Evolutionary conservation across 2,888 invertebrate species (phyloP).

Genomic region (Tenthredo notha): DNA sequence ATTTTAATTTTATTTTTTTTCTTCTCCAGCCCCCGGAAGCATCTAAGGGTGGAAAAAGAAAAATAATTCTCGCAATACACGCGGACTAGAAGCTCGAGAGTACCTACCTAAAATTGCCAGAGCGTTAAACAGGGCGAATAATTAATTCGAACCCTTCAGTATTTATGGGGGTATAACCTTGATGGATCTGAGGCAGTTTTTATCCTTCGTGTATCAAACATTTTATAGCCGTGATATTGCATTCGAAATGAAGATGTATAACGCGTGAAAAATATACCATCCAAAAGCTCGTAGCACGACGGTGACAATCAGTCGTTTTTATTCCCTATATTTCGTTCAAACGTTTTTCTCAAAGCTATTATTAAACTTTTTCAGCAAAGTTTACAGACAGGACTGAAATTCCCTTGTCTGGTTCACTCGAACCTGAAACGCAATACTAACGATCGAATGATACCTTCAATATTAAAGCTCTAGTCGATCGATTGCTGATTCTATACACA

Average conservation of each 20-base stretch:
- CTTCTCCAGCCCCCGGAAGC: neutral
- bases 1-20: too few species aligned
- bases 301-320: slow-evolving; percentile 15
- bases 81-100: neutral
- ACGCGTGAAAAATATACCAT: neutral
- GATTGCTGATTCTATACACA: neutral
- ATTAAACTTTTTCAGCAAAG: neutral
- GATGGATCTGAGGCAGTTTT: neutral
- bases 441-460: neutral
- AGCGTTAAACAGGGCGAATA: slow-evolving; percentile 9
- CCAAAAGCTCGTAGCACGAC: neutral
- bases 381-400: neutral
- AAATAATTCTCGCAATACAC: neutral
- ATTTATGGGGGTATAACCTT: slow-evolving; percentile 9
- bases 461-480: neutral
- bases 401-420: neutral
- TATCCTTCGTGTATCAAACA: neutral
- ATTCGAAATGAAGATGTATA: neutral
- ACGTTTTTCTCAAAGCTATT: neutral
- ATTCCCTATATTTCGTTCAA: neutral
- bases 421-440: neutral
- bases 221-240: neutral
- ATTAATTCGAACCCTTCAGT: slow-evolving; percentile 10
- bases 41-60: neutral
- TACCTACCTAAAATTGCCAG: neutral